These are phyloP conservation scores for Caloenas nicobarica DNA, from an alignment of 2,113 vertebrate species.

Conservation along the genomic window DNA sequence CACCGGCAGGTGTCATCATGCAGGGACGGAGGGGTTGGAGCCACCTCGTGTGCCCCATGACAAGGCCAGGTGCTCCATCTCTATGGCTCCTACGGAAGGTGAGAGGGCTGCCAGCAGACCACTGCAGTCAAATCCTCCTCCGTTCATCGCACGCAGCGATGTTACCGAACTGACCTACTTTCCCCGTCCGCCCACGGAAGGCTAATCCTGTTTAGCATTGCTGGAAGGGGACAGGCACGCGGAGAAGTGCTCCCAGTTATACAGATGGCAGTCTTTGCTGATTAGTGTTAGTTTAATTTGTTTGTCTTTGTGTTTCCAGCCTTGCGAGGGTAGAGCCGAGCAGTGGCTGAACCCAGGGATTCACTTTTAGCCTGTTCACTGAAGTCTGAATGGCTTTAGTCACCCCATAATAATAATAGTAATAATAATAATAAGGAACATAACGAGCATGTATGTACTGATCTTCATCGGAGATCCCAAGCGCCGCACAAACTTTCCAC, in stretches of 20 bases:
- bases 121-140: constrained; percentile 14
- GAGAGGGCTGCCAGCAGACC: constrained; percentile 15
- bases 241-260: constrained; percentile 55
- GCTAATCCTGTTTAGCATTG: constrained; percentile 77
- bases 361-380: neutral
- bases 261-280: constrained; percentile 69
- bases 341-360: neutral
- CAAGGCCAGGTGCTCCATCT: neutral
- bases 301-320: constrained; percentile 61
- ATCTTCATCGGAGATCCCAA: neutral
- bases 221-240: constrained; percentile 57
- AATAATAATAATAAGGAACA: neutral
- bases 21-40: accelerated
- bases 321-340: neutral
- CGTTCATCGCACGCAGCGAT: constrained; percentile 14
- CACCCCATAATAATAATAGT: neutral
- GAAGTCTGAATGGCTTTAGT: constrained; percentile 19
- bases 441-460: neutral
- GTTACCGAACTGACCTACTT: constrained; percentile 79
- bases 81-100: neutral
- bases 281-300: constrained; percentile 62
- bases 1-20: neutral
- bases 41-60: accelerated
- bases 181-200: constrained; percentile 66
- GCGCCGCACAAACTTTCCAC: neutral